A percentile compares a stretch with the other conserved stretches of the same genome.
Evolutionary conservation across 2,113 vertebrate genomes (phyloP).

Genomic region (Urocynchramus pylzowi): DNA sequence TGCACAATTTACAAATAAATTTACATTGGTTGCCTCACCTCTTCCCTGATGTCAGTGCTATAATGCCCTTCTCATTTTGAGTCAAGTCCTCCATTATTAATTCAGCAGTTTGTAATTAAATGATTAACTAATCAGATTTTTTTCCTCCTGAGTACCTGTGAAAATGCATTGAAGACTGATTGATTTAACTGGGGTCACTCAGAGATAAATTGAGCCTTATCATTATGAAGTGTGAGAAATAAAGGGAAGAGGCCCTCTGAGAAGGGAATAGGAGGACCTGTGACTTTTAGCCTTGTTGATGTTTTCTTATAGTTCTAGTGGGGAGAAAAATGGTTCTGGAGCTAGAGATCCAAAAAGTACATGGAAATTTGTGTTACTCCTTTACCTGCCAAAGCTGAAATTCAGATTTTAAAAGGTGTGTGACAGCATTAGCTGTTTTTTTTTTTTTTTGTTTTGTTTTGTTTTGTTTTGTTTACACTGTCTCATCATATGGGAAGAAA

Average conservation of each 20-base stretch:
- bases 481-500: background rate
- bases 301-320: background rate
- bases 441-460: background rate
- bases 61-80: background rate
- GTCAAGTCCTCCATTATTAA: background rate
- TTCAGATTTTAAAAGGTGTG: background rate
- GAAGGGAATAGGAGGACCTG: background rate
- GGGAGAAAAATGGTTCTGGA: accelerated
- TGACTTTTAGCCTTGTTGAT: background rate
- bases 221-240: background rate
- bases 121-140: background rate
- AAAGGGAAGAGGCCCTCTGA: background rate
- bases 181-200: background rate
- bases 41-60: background rate
- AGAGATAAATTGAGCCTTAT: background rate
- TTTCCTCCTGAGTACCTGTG: background rate
- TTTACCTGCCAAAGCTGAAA: background rate
- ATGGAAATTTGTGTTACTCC: background rate
- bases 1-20: background rate
- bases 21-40: background rate
- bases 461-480: background rate
- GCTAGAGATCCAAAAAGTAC: background rate
- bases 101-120: slow-evolving; percentile 10
- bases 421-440: background rate
- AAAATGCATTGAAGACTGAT: background rate